A percentile compares a stretch with the other conserved stretches of the same genome.
Conservation (phyloP, 92 coral and sea anemone species). For the Micromussa lordhowensis region DNA sequence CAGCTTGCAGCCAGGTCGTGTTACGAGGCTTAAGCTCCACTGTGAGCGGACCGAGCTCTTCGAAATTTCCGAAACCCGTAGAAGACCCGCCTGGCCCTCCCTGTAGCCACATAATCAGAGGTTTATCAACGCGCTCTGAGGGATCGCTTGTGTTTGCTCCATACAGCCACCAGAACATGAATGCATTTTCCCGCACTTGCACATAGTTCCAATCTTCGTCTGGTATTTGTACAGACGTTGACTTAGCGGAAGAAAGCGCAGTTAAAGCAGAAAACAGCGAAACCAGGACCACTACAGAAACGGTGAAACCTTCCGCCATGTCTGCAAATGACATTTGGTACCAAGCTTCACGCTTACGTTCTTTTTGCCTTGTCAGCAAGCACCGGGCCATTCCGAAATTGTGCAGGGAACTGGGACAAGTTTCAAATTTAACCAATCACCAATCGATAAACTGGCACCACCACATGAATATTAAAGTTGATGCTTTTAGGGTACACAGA, state of each 20-base stretch:
- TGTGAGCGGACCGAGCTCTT: conserved; percentile 92
- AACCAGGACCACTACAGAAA: neutral
- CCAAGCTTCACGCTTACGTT: neutral
- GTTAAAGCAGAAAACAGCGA: neutral
- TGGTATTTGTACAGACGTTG: conserved; percentile 59
- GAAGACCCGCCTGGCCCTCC: conserved; percentile 99
- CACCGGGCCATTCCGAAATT: too few species aligned
- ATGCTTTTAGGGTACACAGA: too few species aligned
- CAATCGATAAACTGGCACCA: too few species aligned
- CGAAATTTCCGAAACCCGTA: conserved; percentile 74
- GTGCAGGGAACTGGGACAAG: too few species aligned
- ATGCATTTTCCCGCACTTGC: conserved; percentile 81
- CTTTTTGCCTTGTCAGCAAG: neutral
- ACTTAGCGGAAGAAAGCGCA: neutral
- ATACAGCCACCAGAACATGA: conserved; percentile 98
- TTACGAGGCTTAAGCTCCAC: conserved; percentile 83
- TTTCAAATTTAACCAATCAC: too few species aligned
- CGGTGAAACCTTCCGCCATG: conserved; percentile 3
- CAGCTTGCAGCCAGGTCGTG: conserved; percentile 88
- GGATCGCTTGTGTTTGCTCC: conserved; percentile 65
- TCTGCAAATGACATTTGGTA: neutral
- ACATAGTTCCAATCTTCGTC: conserved; percentile 92
- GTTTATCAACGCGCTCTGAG: conserved; percentile 64
- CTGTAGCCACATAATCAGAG: conserved; percentile 95
- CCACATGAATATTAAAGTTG: too few species aligned